phyloP scores from a whole-genome alignment of 2,888 invertebrate genomes.

The Cheilosia vernalis region DNA sequence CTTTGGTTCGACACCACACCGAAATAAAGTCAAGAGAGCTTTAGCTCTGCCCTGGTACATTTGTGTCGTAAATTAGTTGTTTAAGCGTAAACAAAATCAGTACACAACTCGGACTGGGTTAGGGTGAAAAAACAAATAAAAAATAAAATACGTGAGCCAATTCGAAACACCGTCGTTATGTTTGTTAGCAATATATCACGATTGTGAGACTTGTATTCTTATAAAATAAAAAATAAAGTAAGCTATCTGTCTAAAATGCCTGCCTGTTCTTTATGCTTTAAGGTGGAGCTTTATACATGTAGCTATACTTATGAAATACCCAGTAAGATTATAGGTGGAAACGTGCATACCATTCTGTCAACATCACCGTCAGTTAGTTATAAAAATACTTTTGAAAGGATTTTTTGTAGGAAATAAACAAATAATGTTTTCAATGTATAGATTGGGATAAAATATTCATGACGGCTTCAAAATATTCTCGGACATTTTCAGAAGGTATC shows the following conservation, averaged over 20 bases:
- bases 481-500: no score
- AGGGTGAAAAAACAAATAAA: not conserved
- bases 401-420: not conserved
- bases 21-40: conserved; percentile 20
- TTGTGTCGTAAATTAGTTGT: conserved; percentile 31
- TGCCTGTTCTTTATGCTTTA: no score
- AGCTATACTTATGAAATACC: no score
- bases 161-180: not conserved
- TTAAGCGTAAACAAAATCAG: conserved; percentile 52
- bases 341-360: no score
- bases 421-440: not conserved
- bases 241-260: not conserved
- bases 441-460: not conserved
- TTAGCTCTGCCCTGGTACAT: not conserved
- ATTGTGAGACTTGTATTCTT: not conserved
- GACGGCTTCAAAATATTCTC: no score
- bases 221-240: not conserved
- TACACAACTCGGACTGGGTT: conserved; percentile 12
- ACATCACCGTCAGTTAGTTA: no score
- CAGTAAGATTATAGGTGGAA: no score
- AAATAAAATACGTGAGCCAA: conserved; percentile 18
- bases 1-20: not conserved
- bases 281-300: no score
- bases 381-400: not conserved
- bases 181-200: conserved; percentile 12